Conservation (phyloP, 2,113 vertebrate species). For the Alethe castanea region DNA sequence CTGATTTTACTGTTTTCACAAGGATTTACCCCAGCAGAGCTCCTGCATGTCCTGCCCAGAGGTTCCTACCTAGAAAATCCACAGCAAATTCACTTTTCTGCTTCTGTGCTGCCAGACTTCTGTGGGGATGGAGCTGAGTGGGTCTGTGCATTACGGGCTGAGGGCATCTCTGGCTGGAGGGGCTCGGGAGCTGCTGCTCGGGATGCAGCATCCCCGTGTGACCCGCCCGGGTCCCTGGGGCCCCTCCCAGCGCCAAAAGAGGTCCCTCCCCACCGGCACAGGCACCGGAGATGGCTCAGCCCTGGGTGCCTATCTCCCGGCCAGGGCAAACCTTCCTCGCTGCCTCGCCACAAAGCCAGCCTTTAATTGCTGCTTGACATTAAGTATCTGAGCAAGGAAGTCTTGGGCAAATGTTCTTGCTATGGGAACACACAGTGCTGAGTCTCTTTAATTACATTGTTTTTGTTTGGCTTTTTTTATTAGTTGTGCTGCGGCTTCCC, state of each 20-base stretch:
- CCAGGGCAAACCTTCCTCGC: neutral
- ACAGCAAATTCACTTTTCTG: neutral
- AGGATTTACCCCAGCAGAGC: neutral
- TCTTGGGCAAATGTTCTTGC: slow-evolving; percentile 57
- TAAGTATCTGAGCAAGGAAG: slow-evolving; percentile 45
- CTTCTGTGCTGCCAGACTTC: too few relatives aligned
- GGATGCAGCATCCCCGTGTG: neutral
- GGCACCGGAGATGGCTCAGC: neutral
- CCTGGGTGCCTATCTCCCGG: neutral
- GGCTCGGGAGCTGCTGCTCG: accelerated
- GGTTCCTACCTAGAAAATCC: neutral
- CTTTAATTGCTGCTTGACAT: slow-evolving; percentile 40
- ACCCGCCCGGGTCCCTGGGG: neutral
- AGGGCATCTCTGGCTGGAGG: neutral
- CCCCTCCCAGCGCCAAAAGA: neutral
- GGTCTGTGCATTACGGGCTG: neutral
- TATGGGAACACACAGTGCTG: slow-evolving; percentile 69
- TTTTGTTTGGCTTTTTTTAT: slow-evolving; percentile 68
- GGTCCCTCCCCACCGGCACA: accelerated
- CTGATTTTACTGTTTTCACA: neutral
- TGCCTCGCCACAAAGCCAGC: neutral
- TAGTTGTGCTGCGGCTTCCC: slow-evolving; percentile 59
- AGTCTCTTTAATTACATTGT: slow-evolving; percentile 69
- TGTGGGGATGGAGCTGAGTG: accelerated
- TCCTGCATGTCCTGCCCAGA: accelerated